Evolutionary conservation across 2,888 invertebrate species (phyloP).

Genomic region (Dolichopus griseipennis): DNA sequence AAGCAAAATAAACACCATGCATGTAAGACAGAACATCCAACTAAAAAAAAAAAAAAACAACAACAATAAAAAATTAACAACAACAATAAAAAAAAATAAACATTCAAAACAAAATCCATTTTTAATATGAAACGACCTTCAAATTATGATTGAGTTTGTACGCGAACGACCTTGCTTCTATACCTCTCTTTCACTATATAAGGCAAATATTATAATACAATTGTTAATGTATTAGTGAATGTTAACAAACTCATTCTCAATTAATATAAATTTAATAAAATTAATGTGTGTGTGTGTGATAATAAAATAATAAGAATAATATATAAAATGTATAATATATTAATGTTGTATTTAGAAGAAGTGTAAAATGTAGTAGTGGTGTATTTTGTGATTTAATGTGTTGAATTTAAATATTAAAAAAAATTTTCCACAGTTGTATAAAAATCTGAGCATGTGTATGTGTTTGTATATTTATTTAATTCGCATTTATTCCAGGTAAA

Average conservation of each 20-base stretch:
- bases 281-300: not conserved
- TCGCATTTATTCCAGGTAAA: too few relatives aligned
- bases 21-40: not conserved
- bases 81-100: not conserved
- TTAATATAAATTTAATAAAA: not conserved
- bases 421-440: too few relatives aligned
- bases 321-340: too few relatives aligned
- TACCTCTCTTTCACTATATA: conserved; percentile 24
- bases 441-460: too few relatives aligned
- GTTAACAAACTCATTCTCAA: not conserved
- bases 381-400: too few relatives aligned
- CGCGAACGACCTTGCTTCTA: conserved; percentile 43
- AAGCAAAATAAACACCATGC: not conserved
- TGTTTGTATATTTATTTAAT: too few relatives aligned
- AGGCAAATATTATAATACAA: too few relatives aligned
- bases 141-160: conserved; percentile 44
- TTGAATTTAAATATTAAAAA: too few relatives aligned
- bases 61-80: not conserved
- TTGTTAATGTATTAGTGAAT: too few relatives aligned
- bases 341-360: too few relatives aligned
- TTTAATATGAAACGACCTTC: conserved; percentile 40
- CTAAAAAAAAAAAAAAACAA: not conserved
- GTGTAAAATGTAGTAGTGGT: too few relatives aligned
- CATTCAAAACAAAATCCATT: not conserved
- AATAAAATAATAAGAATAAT: too few relatives aligned